A percentile compares a stretch with the other conserved stretches of the same genome.
phyloP scores from a whole-genome alignment of 2,888 invertebrate genomes.

The Suillia variegata region DNA sequence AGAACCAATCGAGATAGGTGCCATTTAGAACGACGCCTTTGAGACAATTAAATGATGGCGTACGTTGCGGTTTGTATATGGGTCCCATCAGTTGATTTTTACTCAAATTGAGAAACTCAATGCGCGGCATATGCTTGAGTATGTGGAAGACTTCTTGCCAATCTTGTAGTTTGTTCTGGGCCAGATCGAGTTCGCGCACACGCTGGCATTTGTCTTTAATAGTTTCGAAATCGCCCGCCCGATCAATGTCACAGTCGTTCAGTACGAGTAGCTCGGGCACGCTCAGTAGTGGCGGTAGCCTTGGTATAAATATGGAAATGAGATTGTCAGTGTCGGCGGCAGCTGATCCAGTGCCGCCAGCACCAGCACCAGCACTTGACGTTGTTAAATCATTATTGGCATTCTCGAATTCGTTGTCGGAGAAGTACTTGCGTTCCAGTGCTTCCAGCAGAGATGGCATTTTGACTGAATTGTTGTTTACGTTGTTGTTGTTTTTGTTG shows the following conservation, averaged over 20 bases:
- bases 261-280: constrained; percentile 85
- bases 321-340: constrained; percentile 49
- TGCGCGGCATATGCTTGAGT: constrained; percentile 83
- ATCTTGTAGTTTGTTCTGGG: constrained; percentile 86
- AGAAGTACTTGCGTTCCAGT: constrained; percentile 79
- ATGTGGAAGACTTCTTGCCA: constrained; percentile 92
- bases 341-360: constrained; percentile 32
- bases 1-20: constrained; percentile 84
- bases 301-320: constrained; percentile 86
- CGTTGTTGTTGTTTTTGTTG: constrained; percentile 11
- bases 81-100: constrained; percentile 83
- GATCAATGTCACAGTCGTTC: constrained; percentile 89
- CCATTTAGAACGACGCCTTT: constrained; percentile 85
- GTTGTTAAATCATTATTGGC: constrained; percentile 61
- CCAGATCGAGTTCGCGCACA: constrained; percentile 92
- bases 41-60: constrained; percentile 64
- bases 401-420: constrained; percentile 63
- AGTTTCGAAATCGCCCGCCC: constrained; percentile 82
- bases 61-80: constrained; percentile 63
- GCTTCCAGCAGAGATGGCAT: constrained; percentile 93
- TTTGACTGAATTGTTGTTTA: constrained; percentile 12
- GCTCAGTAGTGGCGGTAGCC: constrained; percentile 74
- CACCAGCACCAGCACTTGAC: constrained; percentile 44
- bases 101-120: constrained; percentile 90
- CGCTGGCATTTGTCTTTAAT: constrained; percentile 83